Base-by-base conservation (phyloP, 30 jellyfish, hydroid and myxozoan species). In the Pelagia noctiluca region DNA sequence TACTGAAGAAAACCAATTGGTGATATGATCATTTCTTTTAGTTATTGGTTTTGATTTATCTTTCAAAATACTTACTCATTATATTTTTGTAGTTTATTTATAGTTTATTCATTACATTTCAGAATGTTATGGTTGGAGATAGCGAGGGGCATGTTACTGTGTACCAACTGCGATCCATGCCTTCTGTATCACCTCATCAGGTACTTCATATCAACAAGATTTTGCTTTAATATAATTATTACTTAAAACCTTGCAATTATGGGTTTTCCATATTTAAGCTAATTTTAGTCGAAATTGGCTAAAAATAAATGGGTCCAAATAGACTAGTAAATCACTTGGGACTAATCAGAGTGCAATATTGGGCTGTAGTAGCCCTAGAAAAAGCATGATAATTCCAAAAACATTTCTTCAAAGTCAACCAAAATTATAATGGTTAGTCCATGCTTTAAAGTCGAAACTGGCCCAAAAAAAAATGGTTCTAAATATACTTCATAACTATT, bases 71-170 rank as follows among this genome's bases (percentile, higher is more conserved):
- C 16, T 19, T 1, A 8, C n/a, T 24, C 75, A n/a, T 2, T 21
- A 35, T 5, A 23, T 34, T 21, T 24, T 3, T 26, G 78, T 24
- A 26, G 2, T 75, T 42, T 8, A 24, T 4, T 24, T 19, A 0
- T 8, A 21, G 10, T 29, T 2, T 34, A 24, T 60, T 22, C 47
- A 16, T 62, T n/a, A 38, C 0, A 28, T 32, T 70, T 10, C 53
- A 92, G 98, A 88, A 94, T 32, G 75, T 92, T 36, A 37, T 92
- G 37, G 74, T 92, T 52, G 98, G 98, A 7, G 98, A 92, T 54
- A 69, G 92, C 28, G 98, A 92, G 18, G 98, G 98, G 48, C 91
- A 87, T 23, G 93, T 92, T 31, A 85, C 96, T 7, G 92, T 92
- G 35, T 92, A 92, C 52, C 95, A 78, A 46, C 52, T 86, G 75